Percentiles rank a stretch among this genome's conserved stretches.
Evolutionary conservation across 2,888 invertebrate genomes (phyloP).

Genomic region (Brachypalpus laphriformis): DNA sequence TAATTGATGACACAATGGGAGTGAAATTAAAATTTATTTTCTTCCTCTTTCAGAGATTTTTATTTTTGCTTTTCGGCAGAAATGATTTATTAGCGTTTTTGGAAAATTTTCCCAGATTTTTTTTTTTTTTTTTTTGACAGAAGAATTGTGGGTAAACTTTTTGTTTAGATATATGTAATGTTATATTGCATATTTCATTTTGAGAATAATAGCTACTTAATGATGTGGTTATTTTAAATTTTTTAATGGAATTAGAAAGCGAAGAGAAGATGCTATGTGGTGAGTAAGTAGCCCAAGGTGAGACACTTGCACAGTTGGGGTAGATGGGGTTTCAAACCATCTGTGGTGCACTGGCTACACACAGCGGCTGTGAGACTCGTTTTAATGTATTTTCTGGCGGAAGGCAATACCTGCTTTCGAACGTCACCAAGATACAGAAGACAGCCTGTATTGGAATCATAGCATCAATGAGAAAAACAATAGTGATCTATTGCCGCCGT

Average conservation of each 20-base stretch:
- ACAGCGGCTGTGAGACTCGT: too few species aligned
- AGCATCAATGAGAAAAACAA: too few species aligned
- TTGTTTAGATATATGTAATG: not conserved
- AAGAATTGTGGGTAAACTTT: slow-evolving; percentile 35
- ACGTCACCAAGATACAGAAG: too few species aligned
- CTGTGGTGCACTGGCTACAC: too few species aligned
- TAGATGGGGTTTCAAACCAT: too few species aligned
- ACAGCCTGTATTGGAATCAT: too few species aligned
- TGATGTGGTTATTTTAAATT: not conserved
- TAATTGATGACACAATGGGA: slow-evolving; percentile 72
- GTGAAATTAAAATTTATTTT: slow-evolving; percentile 69
- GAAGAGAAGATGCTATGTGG: too few species aligned
- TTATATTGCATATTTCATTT: not conserved
- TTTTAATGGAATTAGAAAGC: not conserved
- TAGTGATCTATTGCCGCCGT: too few species aligned
- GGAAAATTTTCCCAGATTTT: not conserved
- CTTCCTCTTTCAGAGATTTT: slow-evolving; percentile 37
- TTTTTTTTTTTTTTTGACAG: slow-evolving; percentile 4
- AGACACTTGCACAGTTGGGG: too few species aligned
- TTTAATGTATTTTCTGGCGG: too few species aligned
- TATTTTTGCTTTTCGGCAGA: slow-evolving; percentile 23
- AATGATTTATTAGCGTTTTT: slow-evolving; percentile 65
- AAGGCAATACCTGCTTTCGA: too few species aligned
- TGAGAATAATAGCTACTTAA: not conserved
- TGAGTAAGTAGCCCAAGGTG: too few species aligned